phyloP scores from a whole-genome alignment of 2,888 invertebrate species.

The Axea sp. region DNA sequence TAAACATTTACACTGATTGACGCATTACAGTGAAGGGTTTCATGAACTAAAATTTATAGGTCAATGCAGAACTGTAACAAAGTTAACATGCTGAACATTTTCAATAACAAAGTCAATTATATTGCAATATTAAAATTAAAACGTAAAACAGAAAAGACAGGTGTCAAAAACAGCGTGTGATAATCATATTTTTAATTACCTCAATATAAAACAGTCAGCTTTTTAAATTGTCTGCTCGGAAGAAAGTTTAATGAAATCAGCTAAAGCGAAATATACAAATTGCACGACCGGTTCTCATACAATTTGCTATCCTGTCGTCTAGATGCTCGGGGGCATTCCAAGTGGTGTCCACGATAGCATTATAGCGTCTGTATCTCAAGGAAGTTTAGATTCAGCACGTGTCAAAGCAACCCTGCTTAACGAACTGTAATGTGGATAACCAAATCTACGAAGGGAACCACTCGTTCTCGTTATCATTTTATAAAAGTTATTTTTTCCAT shows the following conservation, averaged over 20 bases:
- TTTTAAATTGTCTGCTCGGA: too few species aligned
- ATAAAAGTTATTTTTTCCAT: constrained; percentile 47
- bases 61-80: too few species aligned
- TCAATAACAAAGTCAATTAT: too few species aligned
- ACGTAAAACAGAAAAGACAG: too few species aligned
- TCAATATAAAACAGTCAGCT: too few species aligned
- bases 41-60: too few species aligned
- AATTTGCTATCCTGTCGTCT: constrained; percentile 60
- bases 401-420: constrained; percentile 73
- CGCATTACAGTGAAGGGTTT: too few species aligned
- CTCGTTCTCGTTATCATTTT: constrained; percentile 39
- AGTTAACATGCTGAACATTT: too few species aligned
- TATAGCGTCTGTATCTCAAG: constrained; percentile 50
- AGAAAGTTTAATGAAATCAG: constrained; percentile 46
- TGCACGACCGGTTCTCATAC: constrained; percentile 45
- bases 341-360: constrained; percentile 49
- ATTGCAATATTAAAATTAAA: too few species aligned
- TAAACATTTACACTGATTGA: too few species aligned
- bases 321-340: constrained; percentile 55
- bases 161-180: too few species aligned
- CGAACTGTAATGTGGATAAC: constrained; percentile 71
- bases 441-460: constrained; percentile 43
- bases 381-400: constrained; percentile 66
- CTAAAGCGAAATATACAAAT: constrained; percentile 45
- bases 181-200: too few species aligned